Evolutionary conservation across 1,140 invertebrate species (phyloP).

Genomic region (Formica exsecta): DNA sequence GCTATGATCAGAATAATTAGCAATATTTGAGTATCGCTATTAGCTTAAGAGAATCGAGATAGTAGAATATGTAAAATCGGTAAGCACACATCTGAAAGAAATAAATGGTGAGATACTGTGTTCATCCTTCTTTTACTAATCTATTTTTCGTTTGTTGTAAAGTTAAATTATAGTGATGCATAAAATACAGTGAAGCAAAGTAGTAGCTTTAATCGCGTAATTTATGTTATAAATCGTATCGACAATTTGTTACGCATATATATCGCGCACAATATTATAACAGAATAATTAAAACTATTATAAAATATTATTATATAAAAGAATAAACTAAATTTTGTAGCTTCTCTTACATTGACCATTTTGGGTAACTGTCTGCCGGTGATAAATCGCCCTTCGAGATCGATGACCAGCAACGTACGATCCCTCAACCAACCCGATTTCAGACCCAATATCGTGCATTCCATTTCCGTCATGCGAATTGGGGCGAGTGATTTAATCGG

Average conservation of each 20-base stretch:
- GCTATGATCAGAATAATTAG: not conserved
- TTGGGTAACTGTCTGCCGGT: constrained; percentile 86
- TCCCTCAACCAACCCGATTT: constrained; percentile 86
- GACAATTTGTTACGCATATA: not conserved
- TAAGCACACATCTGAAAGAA: too few species aligned
- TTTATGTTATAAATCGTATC: too few species aligned
- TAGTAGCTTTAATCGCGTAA: too few species aligned
- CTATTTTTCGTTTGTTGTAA: not conserved
- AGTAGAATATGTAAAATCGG: constrained; percentile 23
- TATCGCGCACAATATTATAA: not conserved
- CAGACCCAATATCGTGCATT: constrained; percentile 85
- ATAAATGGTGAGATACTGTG: constrained; percentile 30
- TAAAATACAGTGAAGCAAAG: not conserved
- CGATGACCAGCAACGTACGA: constrained; percentile 86
- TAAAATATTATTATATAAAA: not conserved
- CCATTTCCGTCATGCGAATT: constrained; percentile 78
- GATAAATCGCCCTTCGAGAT: constrained; percentile 85
- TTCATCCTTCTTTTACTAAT: constrained; percentile 21
- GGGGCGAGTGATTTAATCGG: constrained; percentile 87
- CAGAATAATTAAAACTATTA: not conserved
- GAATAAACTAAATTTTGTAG: not conserved
- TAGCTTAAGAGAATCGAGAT: not conserved
- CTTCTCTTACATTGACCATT: constrained; percentile 85
- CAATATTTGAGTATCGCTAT: not conserved
- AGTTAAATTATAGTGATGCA: not conserved